A percentile compares a stretch with the other conserved stretches of the same genome.
Conservation (phyloP, 2,888 invertebrate genomes). For the Nasonovia ribisnigri region DNA sequence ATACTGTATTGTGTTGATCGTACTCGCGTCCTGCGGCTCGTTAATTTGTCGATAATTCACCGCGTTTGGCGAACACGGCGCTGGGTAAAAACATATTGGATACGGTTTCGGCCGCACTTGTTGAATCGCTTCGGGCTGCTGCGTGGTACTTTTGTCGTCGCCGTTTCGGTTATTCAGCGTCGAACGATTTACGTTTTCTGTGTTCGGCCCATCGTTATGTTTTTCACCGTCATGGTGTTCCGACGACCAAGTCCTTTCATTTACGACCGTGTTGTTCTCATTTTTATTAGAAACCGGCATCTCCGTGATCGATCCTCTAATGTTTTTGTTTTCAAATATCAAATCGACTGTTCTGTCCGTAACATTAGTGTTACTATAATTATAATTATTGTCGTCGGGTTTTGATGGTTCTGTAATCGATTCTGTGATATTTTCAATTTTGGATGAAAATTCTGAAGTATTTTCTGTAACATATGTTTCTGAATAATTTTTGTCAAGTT, state of each 20-base stretch:
- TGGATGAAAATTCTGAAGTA: not conserved
- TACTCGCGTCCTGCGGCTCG: not conserved
- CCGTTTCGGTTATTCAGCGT: no score
- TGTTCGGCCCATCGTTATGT: no score
- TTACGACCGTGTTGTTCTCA: not conserved
- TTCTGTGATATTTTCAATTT: not conserved
- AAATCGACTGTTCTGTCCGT: not conserved
- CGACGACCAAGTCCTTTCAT: not conserved
- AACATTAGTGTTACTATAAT: not conserved
- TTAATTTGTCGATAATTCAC: not conserved
- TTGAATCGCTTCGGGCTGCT: not conserved
- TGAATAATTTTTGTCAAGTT: not conserved
- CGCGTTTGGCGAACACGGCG: not conserved
- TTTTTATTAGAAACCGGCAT: not conserved
- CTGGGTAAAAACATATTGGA: conserved; percentile 48
- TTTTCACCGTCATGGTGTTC: not conserved
- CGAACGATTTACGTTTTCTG: not conserved
- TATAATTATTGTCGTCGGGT: not conserved
- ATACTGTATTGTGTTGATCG: conserved; percentile 21
- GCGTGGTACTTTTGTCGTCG: not conserved
- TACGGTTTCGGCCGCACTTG: conserved; percentile 2
- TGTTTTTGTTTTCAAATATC: not conserved
- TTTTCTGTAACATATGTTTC: not conserved
- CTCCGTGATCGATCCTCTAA: no score
- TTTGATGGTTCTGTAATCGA: not conserved